These are phyloP conservation scores for Danionella dracula DNA, from an alignment of 2,797 vertebrate species.

Conservation along the genomic window DNA sequence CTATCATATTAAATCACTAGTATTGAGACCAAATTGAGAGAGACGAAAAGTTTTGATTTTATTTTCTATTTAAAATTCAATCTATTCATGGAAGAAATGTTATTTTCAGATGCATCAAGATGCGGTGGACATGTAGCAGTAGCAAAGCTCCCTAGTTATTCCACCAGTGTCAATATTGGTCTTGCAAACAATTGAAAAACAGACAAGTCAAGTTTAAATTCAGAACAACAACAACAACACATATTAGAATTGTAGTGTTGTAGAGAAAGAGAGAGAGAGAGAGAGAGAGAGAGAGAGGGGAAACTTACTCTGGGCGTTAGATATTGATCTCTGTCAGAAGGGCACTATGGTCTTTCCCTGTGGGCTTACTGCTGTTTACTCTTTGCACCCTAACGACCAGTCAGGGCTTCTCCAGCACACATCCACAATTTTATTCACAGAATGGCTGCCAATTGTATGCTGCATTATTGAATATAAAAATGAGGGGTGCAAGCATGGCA, in stretches of 20 bases:
- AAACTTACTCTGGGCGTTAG: neutral
- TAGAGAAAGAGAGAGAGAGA: neutral
- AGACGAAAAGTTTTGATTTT: too few relatives aligned
- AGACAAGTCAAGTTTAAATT: too few relatives aligned
- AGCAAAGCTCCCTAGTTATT: too few relatives aligned
- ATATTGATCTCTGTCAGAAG: neutral
- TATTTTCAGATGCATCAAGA: too few relatives aligned
- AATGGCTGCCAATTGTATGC: neutral
- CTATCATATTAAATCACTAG: too few relatives aligned
- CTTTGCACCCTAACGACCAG: neutral
- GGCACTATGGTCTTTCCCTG: neutral
- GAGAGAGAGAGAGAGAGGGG: neutral
- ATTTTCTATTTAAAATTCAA: too few relatives aligned
- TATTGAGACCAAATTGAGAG: too few relatives aligned
- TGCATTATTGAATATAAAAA: slow-evolving; percentile 4
- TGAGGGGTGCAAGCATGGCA: neutral
- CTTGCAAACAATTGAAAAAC: too few relatives aligned
- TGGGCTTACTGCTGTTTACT: slow-evolving; percentile 13
- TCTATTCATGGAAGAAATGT: too few relatives aligned
- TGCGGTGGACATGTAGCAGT: too few relatives aligned
- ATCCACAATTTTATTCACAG: neutral
- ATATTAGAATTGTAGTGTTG: neutral
- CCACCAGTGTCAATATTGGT: too few relatives aligned
- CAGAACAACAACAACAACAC: neutral
- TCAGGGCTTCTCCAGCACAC: neutral